phyloP scores from a whole-genome alignment of 2,113 vertebrate genomes.

The Notechis scutatus region DNA sequence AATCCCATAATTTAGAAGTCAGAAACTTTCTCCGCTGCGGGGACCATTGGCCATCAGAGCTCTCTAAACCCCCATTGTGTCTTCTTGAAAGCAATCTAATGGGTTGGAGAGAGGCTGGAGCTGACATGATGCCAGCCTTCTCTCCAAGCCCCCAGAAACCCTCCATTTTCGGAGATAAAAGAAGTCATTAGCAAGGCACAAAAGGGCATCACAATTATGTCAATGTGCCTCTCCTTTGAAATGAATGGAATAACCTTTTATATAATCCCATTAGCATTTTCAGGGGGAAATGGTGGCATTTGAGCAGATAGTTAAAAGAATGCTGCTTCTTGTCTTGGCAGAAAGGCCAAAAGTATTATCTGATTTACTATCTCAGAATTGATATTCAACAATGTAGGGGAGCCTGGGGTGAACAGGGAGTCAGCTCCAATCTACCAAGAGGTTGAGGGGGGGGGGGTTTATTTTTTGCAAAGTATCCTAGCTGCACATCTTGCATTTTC shows the following conservation, averaged over 20 bases:
- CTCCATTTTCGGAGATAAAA: conserved; percentile 34
- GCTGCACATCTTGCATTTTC: background rate
- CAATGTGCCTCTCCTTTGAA: conserved; percentile 12
- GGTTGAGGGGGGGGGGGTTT: background rate
- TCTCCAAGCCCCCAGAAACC: background rate
- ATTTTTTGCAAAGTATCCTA: conserved; percentile 26
- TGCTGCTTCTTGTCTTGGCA: conserved; percentile 13
- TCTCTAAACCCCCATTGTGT: background rate
- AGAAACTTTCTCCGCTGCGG: background rate
- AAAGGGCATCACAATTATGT: conserved; percentile 52
- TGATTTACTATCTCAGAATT: conserved; percentile 62
- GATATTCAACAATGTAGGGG: conserved; percentile 48
- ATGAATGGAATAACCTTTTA: conserved; percentile 63
- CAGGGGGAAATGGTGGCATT: conserved; percentile 40
- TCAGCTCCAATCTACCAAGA: background rate
- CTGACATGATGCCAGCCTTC: background rate
- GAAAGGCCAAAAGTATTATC: conserved; percentile 66
- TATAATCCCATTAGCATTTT: conserved; percentile 67
- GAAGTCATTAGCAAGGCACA: conserved; percentile 56
- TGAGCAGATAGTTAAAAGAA: conserved; percentile 43
- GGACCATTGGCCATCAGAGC: background rate
- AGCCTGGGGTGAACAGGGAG: background rate
- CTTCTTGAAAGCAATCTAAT: background rate
- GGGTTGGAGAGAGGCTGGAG: background rate
- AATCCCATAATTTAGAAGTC: background rate